These are phyloP conservation scores for Phytoseiulus persimilis DNA, from an alignment of 2,888 invertebrate species.

Conservation along the genomic window DNA sequence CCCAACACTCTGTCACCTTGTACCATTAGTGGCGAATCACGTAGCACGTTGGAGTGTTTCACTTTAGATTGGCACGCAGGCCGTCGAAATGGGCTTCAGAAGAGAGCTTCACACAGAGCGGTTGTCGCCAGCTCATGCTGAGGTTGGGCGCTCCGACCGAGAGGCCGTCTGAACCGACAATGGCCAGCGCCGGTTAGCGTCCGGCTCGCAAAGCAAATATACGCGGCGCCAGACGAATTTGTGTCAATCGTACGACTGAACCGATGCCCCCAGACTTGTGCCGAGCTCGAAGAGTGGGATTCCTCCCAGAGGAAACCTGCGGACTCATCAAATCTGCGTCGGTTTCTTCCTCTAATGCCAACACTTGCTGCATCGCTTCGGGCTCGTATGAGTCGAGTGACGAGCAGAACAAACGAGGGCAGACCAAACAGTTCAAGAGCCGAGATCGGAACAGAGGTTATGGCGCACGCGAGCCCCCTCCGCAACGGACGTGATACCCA, in stretches of 20 bases:
- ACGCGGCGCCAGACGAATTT: not conserved
- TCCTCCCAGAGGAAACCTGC: too few relatives aligned
- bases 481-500: not conserved
- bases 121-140: not conserved
- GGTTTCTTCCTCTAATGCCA: not conserved
- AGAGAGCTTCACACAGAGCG: not conserved
- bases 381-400: not conserved
- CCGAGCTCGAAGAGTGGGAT: not conserved
- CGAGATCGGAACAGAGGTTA: not conserved
- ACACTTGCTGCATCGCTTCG: not conserved
- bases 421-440: not conserved
- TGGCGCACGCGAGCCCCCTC: not conserved
- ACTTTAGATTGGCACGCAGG: not conserved
- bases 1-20: not conserved
- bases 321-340: not conserved
- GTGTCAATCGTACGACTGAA: not conserved
- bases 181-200: not conserved
- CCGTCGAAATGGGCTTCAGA: not conserved
- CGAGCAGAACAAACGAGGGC: not conserved
- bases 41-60: not conserved
- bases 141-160: not conserved
- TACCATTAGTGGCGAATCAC: not conserved
- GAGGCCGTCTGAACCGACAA: not conserved
- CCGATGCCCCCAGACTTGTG: not conserved
- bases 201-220: not conserved